A percentile compares a stretch with the other conserved stretches of the same genome.
These are phyloP conservation scores for Torymus texanus DNA, from an alignment of 2,888 invertebrate genomes.

Conservation along the genomic window DNA sequence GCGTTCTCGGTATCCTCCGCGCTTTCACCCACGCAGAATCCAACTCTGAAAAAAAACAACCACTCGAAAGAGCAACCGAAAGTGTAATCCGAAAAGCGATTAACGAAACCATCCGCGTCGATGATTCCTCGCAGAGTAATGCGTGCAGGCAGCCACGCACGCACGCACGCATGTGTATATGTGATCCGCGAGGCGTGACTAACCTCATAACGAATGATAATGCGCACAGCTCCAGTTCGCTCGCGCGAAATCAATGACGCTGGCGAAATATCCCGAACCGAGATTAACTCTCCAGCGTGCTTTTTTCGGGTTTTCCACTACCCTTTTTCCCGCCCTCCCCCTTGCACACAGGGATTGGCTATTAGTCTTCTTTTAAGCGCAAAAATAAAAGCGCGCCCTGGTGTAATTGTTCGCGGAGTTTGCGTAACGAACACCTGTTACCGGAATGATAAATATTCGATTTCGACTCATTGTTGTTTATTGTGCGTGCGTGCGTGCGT, in stretches of 20 bases:
- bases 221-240: constrained; percentile 30
- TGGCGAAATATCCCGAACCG: neutral
- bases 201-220: constrained; percentile 56
- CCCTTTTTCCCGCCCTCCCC: no score
- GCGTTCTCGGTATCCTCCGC: no score
- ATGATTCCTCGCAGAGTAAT: constrained; percentile 49
- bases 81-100: constrained; percentile 48
- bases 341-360: neutral
- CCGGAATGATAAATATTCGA: no score
- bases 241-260: constrained; percentile 47
- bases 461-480: no score
- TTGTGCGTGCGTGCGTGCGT: no score
- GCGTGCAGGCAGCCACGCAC: constrained; percentile 7
- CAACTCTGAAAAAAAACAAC: no score
- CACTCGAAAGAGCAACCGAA: neutral
- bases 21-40: no score
- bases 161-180: no score
- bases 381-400: no score
- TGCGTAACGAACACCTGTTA: no score
- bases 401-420: no score
- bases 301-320: neutral
- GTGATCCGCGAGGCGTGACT: constrained; percentile 43
- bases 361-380: constrained; percentile 7
- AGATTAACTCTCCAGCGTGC: constrained; percentile 10
- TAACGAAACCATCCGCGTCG: constrained; percentile 46